Evolutionary conservation across 1,140 invertebrate species (phyloP).

Genomic region (Euborellia annulipes): DNA sequence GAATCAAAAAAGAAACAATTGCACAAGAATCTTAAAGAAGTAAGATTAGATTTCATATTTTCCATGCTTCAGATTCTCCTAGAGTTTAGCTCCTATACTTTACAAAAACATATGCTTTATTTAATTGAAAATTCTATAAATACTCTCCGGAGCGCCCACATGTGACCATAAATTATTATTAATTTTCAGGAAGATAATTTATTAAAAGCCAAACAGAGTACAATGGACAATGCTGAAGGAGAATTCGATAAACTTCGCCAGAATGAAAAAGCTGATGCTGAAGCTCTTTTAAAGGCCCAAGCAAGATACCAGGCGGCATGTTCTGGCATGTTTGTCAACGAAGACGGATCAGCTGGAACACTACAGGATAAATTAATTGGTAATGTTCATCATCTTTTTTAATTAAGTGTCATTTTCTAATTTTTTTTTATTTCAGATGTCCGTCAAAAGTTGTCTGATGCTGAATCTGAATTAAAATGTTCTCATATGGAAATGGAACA

Average conservation of each 20-base stretch:
- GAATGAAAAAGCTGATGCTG: conserved; percentile 46
- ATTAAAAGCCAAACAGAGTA: conserved; percentile 43
- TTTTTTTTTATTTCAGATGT: conserved; percentile 35
- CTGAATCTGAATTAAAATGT: conserved; percentile 66
- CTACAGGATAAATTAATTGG: conserved; percentile 79
- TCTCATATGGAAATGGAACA: conserved; percentile 61
- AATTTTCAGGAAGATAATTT: conserved; percentile 45
- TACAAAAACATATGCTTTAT: too few relatives aligned
- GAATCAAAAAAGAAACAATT: conserved; percentile 52
- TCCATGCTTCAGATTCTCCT: too few relatives aligned
- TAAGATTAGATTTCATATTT: too few relatives aligned
- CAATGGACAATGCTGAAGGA: conserved; percentile 45
- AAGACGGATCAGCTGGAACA: conserved; percentile 68
- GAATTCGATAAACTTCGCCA: conserved; percentile 54
- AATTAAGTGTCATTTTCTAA: background rate
- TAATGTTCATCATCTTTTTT: conserved; percentile 19
- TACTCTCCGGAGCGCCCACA: too few relatives aligned
- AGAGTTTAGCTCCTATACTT: too few relatives aligned
- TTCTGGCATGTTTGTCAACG: conserved; percentile 60
- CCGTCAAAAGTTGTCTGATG: conserved; percentile 53
- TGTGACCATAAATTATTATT: too few relatives aligned
- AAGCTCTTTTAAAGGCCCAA: conserved; percentile 54
- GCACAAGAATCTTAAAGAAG: conserved; percentile 46
- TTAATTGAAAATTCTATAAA: too few relatives aligned
- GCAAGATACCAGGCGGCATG: conserved; percentile 68